Percentiles rank a stretch among this genome's conserved stretches.
phyloP scores from a whole-genome alignment of 2,797 vertebrate genomes.

The Paramormyrops hopkinsi region DNA sequence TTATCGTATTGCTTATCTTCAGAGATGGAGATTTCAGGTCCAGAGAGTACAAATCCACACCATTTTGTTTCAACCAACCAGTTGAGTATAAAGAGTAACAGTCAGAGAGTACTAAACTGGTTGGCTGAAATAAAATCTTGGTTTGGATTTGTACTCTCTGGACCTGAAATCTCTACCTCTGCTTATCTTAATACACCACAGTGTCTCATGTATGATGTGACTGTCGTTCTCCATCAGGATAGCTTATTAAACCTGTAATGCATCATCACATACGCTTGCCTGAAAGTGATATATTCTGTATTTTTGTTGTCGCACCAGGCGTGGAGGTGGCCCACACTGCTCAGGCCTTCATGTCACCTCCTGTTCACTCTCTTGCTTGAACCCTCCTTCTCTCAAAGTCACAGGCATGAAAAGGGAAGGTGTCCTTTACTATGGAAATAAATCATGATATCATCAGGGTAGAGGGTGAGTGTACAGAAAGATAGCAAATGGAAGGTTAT shows the following conservation, averaged over 20 bases:
- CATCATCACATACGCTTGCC: not conserved
- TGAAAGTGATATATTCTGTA: not conserved
- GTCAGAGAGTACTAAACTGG: not conserved
- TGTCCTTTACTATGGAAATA: conserved; percentile 13
- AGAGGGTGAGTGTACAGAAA: not conserved
- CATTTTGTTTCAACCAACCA: not conserved
- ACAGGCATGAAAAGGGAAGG: not conserved
- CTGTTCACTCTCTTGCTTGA: not conserved
- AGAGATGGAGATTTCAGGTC: not conserved
- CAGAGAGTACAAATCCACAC: not conserved
- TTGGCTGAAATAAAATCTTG: not conserved
- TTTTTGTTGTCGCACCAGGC: not conserved
- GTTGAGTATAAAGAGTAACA: not conserved
- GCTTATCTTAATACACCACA: not conserved
- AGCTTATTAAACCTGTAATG: not conserved
- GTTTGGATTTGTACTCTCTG: too few species aligned
- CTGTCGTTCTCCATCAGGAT: not conserved
- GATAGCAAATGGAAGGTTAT: not conserved
- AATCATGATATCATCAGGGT: conserved; percentile 4
- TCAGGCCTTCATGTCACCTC: not conserved
- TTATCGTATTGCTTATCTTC: not conserved
- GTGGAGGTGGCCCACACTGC: not conserved
- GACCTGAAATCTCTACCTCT: not conserved
- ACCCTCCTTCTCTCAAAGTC: not conserved
- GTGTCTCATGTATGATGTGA: not conserved